These are phyloP conservation scores for Hippoglossus hippoglossus DNA, from an alignment of 2,797 vertebrate genomes.

Conservation along the genomic window DNA sequence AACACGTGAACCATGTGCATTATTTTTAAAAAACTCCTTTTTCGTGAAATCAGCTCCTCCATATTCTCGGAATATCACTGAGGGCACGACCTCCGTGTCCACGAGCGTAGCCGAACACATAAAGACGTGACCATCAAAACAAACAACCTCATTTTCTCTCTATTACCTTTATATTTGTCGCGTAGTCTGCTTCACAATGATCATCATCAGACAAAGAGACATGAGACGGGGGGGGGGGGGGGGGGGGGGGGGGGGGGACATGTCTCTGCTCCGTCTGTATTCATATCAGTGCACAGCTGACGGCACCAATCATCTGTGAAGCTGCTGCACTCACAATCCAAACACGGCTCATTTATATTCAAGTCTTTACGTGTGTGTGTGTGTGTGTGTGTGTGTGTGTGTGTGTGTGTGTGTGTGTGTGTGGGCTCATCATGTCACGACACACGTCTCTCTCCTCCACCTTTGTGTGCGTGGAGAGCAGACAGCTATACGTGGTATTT, in stretches of 20 bases:
- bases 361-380: slow-evolving; percentile 32
- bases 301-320: slow-evolving; percentile 63
- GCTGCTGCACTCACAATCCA: slow-evolving; percentile 37
- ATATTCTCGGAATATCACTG: slow-evolving; percentile 7
- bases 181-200: slow-evolving; percentile 15
- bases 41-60: not conserved
- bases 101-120: not conserved
- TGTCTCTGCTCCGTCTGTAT: slow-evolving; percentile 34
- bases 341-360: slow-evolving; percentile 68
- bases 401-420: no score
- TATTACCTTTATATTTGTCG: slow-evolving; percentile 8
- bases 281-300: slow-evolving; percentile 59
- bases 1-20: no score
- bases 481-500: slow-evolving; percentile 56
- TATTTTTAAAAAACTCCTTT: not conserved
- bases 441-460: slow-evolving; percentile 27
- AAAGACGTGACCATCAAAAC: slow-evolving; percentile 26
- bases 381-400: slow-evolving; percentile 12
- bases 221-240: no score
- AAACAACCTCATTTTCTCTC: slow-evolving; percentile 30
- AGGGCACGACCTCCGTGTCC: slow-evolving; percentile 14
- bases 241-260: no score
- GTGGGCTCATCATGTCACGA: slow-evolving; percentile 19
- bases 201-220: slow-evolving; percentile 44
- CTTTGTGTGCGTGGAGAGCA: slow-evolving; percentile 47